phyloP scores from a whole-genome alignment of 2,113 vertebrate species.

The Vidua macroura region DNA sequence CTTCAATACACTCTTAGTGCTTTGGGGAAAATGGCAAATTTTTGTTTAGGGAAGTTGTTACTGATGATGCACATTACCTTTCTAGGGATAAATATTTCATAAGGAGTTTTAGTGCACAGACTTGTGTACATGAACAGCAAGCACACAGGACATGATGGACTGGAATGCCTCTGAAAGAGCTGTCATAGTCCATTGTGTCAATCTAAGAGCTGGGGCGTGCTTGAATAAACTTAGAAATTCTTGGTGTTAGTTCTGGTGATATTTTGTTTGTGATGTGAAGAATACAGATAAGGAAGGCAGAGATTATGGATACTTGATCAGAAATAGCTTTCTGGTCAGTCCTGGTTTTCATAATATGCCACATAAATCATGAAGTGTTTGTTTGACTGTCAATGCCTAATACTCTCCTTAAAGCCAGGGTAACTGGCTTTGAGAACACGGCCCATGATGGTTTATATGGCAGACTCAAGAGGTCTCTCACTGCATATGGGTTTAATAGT shows the following conservation, averaged over 20 bases:
- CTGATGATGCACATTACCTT: conserved; percentile 11
- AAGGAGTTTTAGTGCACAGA: not conserved
- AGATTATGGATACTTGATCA: not conserved
- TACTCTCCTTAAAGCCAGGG: not conserved
- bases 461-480: not conserved
- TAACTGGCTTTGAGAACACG: not conserved
- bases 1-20: not conserved
- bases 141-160: not conserved
- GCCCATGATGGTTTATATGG: not conserved
- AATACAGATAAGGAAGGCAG: not conserved
- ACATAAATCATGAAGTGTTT: not conserved
- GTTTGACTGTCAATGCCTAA: not conserved
- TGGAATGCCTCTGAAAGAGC: not conserved
- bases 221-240: not conserved
- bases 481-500: not conserved
- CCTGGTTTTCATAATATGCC: not conserved
- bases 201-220: not conserved
- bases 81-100: conserved; percentile 46
- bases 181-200: conserved; percentile 23
- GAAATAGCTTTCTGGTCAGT: not conserved
- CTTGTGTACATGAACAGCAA: not conserved
- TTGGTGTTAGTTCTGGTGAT: not conserved
- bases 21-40: conserved; percentile 8
- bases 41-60: not conserved
- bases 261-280: not conserved